Evolutionary conservation across 1,140 invertebrate species (phyloP).

Genomic region (Microplitis mediator): DNA sequence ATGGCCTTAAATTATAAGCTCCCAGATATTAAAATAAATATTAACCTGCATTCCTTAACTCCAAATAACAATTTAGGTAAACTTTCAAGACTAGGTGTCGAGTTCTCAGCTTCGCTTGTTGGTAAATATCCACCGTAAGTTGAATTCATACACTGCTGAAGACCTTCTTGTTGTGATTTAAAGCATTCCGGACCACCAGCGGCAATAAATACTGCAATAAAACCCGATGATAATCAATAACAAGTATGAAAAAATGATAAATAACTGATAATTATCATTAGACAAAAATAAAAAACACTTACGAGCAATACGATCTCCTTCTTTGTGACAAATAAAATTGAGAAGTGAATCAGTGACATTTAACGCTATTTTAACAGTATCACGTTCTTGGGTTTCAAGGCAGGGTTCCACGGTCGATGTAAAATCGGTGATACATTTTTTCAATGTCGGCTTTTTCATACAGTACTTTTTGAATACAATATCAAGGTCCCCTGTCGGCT

Average conservation of each 20-base stretch:
- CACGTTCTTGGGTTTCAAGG: constrained; percentile 66
- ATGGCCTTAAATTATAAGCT: no score
- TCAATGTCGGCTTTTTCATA: constrained; percentile 65
- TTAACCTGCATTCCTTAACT: constrained; percentile 63
- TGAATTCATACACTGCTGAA: constrained; percentile 69
- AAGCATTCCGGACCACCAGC: constrained; percentile 78
- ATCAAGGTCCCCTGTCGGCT: constrained; percentile 68
- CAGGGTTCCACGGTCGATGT: constrained; percentile 68
- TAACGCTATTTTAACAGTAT: constrained; percentile 65
- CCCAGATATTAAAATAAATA: constrained; percentile 25
- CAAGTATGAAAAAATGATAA: constrained; percentile 12
- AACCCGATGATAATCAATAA: constrained; percentile 41
- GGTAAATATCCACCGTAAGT: constrained; percentile 59
- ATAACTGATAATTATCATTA: constrained; percentile 1
- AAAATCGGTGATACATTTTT: constrained; percentile 68
- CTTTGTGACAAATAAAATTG: constrained; percentile 76
- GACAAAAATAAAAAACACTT: constrained; percentile 50
- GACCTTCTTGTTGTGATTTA: constrained; percentile 64
- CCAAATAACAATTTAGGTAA: constrained; percentile 65
- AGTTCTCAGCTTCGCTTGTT: constrained; percentile 37
- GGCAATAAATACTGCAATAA: constrained; percentile 73
- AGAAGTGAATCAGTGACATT: constrained; percentile 71
- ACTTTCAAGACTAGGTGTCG: constrained; percentile 54
- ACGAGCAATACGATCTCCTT: constrained; percentile 81
- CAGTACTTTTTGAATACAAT: constrained; percentile 75